Evolutionary conservation across 1,140 invertebrate species (phyloP), one percentile per base, ranked within the genome.

Genomic region (Drosophila nannoptera): DNA sequence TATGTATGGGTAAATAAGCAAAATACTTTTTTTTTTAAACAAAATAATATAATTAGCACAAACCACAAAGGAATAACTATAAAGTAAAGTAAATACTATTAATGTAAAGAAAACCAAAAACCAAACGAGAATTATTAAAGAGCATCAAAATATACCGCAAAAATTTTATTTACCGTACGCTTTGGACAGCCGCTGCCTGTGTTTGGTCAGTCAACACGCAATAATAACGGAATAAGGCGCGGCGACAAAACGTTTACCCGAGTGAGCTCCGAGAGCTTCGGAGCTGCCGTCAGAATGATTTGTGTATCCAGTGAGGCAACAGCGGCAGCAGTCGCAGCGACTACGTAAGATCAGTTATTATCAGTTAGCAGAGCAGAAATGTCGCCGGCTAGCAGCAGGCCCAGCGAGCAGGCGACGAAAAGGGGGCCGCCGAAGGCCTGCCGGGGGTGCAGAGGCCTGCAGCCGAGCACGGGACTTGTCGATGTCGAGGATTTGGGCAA

Each of bases 11-110:
- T 49, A 70, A 66, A 58, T 52, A 62, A 40, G 58, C 55, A 69
- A 80, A 66, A 59, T 54, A 66, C 63, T 83, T 83, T 84, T 83
- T 83, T 73, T 84, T 80, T 83, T 71, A 73, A 73, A 76, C 75
- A 74, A 83, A 76, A 83, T 80, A 83, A 83, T 80, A 83, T 80
- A 83, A 74, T 84, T 83, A 83, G 80, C 80, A 83, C 80, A 83
- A 80, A 43, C 4, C 2, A 43, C 12, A 43, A 43, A 43, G 14
- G 14, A 43, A 43, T 69, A 83, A 84, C 80, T 84, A 84, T 73
- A 84, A 80, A 81, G 65, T 78, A 84, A 80, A 81, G 65, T 78
- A 78, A 84, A 83, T 80, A 84, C 80, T 83, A 83, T 84, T 84
- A 83, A 83, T 84, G 80, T 83, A 83, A 84, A 81, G 46, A 50